Evolutionary conservation across 1,140 invertebrate genomes (phyloP).

Genomic region (Drosophila triauraria): DNA sequence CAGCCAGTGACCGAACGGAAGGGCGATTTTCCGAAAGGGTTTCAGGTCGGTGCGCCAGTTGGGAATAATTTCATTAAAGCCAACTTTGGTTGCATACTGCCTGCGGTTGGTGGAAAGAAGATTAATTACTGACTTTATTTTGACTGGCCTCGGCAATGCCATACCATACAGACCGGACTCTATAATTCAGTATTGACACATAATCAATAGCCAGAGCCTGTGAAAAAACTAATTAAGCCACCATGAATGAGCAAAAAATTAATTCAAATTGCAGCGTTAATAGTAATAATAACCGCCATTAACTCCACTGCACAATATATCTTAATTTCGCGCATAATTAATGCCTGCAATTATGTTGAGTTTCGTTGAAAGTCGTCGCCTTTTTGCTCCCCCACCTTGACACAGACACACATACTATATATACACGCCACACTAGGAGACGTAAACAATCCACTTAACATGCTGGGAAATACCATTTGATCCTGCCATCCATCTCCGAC

Average conservation of each 20-base stretch:
- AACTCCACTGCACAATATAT: slow-evolving; percentile 66
- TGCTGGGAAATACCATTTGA: slow-evolving; percentile 78
- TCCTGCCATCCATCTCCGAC: slow-evolving; percentile 72
- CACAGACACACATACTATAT: slow-evolving; percentile 22
- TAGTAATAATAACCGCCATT: slow-evolving; percentile 33
- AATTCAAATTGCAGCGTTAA: slow-evolving; percentile 66
- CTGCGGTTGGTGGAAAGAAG: slow-evolving; percentile 24
- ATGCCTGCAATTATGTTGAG: slow-evolving; percentile 66
- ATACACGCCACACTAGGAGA: slow-evolving; percentile 23
- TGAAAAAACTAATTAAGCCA: slow-evolving; percentile 63
- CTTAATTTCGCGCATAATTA: slow-evolving; percentile 76
- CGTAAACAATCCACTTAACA: slow-evolving; percentile 79
- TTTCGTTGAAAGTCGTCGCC: slow-evolving; percentile 29
- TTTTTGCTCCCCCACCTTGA: slow-evolving; percentile 21
- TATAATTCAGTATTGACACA: slow-evolving; percentile 62
- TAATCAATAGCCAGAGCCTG: slow-evolving; percentile 26
- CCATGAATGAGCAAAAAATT: slow-evolving; percentile 54
- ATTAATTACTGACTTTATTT: slow-evolving; percentile 53
- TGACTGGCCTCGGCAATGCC: slow-evolving; percentile 1
- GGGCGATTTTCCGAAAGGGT: not conserved
- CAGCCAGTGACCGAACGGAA: slow-evolving; percentile 11
- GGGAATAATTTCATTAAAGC: slow-evolving; percentile 62
- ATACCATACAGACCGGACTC: slow-evolving; percentile 10
- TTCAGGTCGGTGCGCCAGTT: slow-evolving; percentile 15
- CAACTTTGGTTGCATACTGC: slow-evolving; percentile 41